These are phyloP conservation scores for Engystomops pustulosus DNA, from an alignment of 2,113 vertebrate species.

Conservation along the genomic window DNA sequence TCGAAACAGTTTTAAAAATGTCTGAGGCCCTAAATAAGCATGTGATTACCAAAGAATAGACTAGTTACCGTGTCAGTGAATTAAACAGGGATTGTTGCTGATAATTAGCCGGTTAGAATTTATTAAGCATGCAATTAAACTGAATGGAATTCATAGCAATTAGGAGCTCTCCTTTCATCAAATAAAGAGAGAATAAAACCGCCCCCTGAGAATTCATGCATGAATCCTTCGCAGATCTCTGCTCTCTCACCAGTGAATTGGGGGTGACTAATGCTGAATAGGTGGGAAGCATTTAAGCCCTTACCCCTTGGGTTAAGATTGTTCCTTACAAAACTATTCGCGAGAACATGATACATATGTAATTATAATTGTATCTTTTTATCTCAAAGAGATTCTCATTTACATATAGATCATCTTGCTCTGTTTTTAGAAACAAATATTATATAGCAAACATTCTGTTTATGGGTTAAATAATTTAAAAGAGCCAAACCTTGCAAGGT, in stretches of 20 bases:
- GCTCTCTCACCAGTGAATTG: constrained; percentile 35
- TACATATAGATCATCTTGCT: too few species aligned
- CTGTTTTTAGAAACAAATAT: too few species aligned
- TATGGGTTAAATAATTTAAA: too few species aligned
- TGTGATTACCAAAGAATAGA: constrained; percentile 87
- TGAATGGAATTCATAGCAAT: constrained; percentile 82
- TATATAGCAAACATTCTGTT: too few species aligned
- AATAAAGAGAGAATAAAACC: constrained; percentile 59
- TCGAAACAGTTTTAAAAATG: constrained; percentile 61
- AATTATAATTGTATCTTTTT: not conserved
- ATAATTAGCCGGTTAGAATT: constrained; percentile 88
- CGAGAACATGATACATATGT: not conserved
- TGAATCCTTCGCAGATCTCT: constrained; percentile 12
- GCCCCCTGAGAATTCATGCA: constrained; percentile 42
- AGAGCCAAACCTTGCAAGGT: too few species aligned
- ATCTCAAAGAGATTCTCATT: not conserved
- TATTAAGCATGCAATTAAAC: constrained; percentile 86
- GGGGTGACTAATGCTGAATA: constrained; percentile 33
- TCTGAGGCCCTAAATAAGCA: constrained; percentile 79
- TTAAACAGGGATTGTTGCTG: constrained; percentile 85
- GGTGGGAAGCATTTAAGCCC: not conserved
- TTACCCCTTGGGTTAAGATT: not conserved
- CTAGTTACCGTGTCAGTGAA: constrained; percentile 83
- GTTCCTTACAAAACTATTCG: not conserved
- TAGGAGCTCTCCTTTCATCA: constrained; percentile 70